Percentiles rank a stretch among this genome's conserved stretches.
Conservation (phyloP, 2,113 vertebrate genomes). For the Hiodon tergisus region DNA sequence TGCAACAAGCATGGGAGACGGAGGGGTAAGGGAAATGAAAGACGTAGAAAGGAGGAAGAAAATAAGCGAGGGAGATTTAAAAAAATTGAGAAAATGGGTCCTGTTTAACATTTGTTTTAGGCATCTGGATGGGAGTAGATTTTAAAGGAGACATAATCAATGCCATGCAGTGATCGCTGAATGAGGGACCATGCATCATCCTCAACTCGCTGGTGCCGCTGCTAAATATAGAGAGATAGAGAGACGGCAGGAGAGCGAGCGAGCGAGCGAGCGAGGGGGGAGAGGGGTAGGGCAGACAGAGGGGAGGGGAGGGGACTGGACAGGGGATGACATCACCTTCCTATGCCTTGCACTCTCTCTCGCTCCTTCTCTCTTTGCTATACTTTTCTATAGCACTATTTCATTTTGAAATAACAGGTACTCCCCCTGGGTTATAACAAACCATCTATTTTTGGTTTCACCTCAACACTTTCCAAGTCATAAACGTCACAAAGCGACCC, state of each 20-base stretch:
- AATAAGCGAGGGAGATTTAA: constrained; percentile 29
- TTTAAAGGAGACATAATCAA: not conserved
- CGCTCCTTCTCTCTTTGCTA: not conserved
- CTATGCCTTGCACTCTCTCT: not conserved
- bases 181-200: constrained; percentile 26
- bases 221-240: constrained; percentile 50
- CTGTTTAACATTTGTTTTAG: not conserved
- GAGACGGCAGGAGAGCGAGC: constrained; percentile 27
- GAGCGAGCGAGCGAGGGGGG: constrained; percentile 16
- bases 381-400: not conserved
- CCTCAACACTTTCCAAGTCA: not conserved
- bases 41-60: constrained; percentile 21
- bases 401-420: constrained; percentile 1
- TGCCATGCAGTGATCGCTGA: constrained; percentile 10
- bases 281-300: constrained; percentile 20
- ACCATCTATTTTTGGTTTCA: not conserved
- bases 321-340: constrained; percentile 59
- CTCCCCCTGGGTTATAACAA: not conserved
- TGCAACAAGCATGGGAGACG: constrained; percentile 5
- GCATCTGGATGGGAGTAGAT: not conserved
- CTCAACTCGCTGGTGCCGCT: constrained; percentile 33
- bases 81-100: constrained; percentile 9
- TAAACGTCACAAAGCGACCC: not conserved
- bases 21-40: constrained; percentile 32
- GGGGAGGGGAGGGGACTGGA: constrained; percentile 36